phyloP scores from a whole-genome alignment of 2,113 vertebrate species.

The Atrichornis clamosus region DNA sequence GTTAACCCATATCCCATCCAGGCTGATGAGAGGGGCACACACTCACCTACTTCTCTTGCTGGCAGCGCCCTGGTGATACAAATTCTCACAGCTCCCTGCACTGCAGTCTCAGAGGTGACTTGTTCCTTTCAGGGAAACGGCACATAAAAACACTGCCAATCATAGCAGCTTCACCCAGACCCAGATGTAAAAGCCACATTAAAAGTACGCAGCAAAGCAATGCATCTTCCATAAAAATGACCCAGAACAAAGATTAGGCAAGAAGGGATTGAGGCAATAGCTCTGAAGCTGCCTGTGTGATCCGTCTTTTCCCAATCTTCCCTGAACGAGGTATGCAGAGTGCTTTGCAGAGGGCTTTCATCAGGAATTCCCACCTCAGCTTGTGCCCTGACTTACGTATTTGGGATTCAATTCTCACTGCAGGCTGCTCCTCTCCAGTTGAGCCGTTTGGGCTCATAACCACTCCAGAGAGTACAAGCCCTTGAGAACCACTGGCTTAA shows the following conservation, averaged over 20 bases:
- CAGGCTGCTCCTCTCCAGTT: background rate
- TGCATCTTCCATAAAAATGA: background rate
- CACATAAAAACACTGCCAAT: background rate
- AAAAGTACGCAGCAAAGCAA: background rate
- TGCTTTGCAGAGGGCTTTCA: background rate
- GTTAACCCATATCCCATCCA: background rate
- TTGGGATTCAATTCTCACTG: background rate
- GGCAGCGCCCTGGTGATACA: background rate
- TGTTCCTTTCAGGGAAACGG: background rate
- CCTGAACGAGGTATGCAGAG: background rate
- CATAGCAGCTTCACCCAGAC: background rate
- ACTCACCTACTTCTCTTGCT: background rate
- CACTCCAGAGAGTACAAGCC: background rate
- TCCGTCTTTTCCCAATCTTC: background rate
- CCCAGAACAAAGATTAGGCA: background rate
- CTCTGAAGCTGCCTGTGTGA: background rate
- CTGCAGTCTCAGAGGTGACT: background rate
- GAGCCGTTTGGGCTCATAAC: background rate
- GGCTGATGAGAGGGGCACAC: background rate
- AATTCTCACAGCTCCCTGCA: background rate
- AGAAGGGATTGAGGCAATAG: background rate
- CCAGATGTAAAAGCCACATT: background rate
- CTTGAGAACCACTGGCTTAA: background rate
- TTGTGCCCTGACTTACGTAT: background rate
- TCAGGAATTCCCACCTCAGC: background rate